Evolutionary conservation across 1,140 invertebrate genomes (phyloP).

Genomic region (Papilio xuthus): DNA sequence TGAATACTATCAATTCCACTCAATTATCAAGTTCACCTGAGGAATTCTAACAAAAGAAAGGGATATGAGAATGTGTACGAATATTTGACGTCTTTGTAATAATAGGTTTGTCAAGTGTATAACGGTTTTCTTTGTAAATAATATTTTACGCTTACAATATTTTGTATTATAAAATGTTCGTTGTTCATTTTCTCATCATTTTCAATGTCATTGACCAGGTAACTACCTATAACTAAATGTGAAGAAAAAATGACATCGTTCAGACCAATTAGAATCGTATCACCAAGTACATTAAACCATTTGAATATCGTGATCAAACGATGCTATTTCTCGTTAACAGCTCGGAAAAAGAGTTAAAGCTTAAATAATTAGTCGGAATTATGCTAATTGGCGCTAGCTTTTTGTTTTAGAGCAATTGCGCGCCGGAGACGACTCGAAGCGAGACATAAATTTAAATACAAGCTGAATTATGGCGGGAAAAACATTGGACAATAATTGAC

Average conservation of each 20-base stretch:
- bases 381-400: slow-evolving; percentile 37
- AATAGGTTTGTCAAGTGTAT: no score
- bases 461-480: slow-evolving; percentile 31
- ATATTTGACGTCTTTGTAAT: no score
- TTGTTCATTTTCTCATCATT: no score
- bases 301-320: slow-evolving; percentile 33
- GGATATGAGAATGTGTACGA: no score
- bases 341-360: slow-evolving; percentile 27
- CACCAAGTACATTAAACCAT: slow-evolving; percentile 17
- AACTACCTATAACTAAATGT: slow-evolving; percentile 3
- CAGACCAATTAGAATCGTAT: slow-evolving; percentile 3
- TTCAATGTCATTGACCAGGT: not conserved
- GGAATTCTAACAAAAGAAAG: no score
- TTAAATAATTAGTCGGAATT: slow-evolving; percentile 35
- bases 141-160: no score
- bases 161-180: no score
- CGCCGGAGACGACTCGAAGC: slow-evolving; percentile 27
- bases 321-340: slow-evolving; percentile 23
- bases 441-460: slow-evolving; percentile 40
- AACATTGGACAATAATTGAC: slow-evolving; percentile 28
- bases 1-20: no score
- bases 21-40: no score
- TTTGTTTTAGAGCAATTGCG: slow-evolving; percentile 38
- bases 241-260: not conserved
- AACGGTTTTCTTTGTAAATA: no score